Evolutionary conservation across 2,888 invertebrate species (phyloP).

Genomic region (Phaedon cochleariae): DNA sequence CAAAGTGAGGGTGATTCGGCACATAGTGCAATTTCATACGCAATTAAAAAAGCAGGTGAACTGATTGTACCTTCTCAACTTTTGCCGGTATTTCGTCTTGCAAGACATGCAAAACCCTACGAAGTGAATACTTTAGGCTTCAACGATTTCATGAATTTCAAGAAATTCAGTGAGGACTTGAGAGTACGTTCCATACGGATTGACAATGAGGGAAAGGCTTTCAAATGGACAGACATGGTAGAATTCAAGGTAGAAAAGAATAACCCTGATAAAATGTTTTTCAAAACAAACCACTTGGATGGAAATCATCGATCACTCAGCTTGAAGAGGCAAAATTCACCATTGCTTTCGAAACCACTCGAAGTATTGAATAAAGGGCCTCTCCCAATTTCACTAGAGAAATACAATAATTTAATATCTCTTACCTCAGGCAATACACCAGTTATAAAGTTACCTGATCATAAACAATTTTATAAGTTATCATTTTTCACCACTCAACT

Average conservation of each 20-base stretch:
- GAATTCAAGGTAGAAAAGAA: conserved; percentile 16
- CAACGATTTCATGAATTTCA: conserved; percentile 17
- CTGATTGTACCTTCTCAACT: conserved; percentile 15
- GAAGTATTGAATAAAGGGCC: no score
- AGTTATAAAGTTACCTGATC: no score
- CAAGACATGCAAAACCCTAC: conserved; percentile 16
- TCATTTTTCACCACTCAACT: no score
- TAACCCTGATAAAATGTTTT: conserved; percentile 9
- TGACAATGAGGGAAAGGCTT: conserved; percentile 4
- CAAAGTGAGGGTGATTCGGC: conserved; percentile 20
- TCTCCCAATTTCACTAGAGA: no score
- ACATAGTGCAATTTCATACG: conserved; percentile 13
- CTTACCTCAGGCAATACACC: no score
- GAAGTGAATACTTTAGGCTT: conserved; percentile 9
- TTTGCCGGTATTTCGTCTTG: conserved; percentile 10
- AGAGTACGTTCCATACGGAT: conserved; percentile 9
- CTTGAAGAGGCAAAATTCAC: no score
- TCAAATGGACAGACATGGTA: conserved; percentile 16
- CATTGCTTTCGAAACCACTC: no score
- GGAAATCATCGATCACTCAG: conserved; percentile 1
- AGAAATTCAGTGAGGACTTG: conserved; percentile 13
- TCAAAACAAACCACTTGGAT: conserved; percentile 15
- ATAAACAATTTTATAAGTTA: no score
- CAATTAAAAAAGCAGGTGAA: conserved; percentile 17
- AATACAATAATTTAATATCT: no score